Conservation (phyloP, 2,113 vertebrate species). For the Hypomesus transpacificus region DNA sequence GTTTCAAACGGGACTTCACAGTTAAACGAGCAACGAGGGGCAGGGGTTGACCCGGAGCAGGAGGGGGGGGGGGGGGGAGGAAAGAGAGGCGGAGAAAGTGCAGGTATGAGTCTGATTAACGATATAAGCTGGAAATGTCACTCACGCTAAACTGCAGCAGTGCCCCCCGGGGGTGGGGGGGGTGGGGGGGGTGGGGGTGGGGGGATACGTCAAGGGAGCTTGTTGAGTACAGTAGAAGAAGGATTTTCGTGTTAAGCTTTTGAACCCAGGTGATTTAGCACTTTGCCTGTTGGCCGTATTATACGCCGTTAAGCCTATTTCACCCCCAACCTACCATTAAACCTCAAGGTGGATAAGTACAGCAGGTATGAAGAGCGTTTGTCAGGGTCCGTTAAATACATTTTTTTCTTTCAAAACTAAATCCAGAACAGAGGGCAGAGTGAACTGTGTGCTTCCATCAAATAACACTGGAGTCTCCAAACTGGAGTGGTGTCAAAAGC, state of each 20-base stretch:
- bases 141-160: background rate
- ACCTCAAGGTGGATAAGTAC: conserved; percentile 39
- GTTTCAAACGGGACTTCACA: background rate
- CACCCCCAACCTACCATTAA: conserved; percentile 19
- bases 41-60: too few species aligned
- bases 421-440: background rate
- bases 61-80: background rate
- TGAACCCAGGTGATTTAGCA: conserved; percentile 34
- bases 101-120: background rate
- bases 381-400: conserved; percentile 36
- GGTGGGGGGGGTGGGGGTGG: background rate
- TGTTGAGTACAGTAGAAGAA: background rate
- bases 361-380: conserved; percentile 40
- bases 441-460: background rate
- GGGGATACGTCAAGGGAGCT: conserved; percentile 4
- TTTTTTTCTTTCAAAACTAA: background rate
- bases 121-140: conserved; percentile 11
- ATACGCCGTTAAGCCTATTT: conserved; percentile 24
- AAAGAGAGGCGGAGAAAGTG: background rate
- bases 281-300: conserved; percentile 11
- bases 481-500: too few species aligned
- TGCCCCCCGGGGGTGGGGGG: background rate
- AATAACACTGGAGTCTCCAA: background rate
- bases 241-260: conserved; percentile 17
- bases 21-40: background rate